Evolutionary conservation across 1,140 invertebrate genomes (phyloP).

Genomic region (Neoseiulus cucumeris): DNA sequence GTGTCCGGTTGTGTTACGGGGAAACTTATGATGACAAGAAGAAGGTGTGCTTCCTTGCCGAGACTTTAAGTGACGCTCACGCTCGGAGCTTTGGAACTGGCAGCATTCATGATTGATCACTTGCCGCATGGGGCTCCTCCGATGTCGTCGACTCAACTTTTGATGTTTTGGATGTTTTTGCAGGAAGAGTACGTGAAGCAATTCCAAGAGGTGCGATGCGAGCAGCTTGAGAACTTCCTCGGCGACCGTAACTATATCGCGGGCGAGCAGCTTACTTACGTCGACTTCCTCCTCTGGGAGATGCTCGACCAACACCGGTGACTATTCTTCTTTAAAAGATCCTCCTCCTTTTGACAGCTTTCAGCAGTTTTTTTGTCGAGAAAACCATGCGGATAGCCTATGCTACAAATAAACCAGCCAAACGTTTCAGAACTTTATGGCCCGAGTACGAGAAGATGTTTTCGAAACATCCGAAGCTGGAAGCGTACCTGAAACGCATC

Average conservation of each 20-base stretch:
- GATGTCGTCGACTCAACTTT: not conserved
- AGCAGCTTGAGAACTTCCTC: constrained; percentile 22
- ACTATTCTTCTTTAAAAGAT: constrained; percentile 27
- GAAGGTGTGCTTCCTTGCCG: not conserved
- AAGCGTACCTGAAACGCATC: constrained; percentile 27
- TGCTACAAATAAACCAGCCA: not conserved
- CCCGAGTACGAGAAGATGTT: constrained; percentile 1
- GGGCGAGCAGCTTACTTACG: constrained; percentile 32
- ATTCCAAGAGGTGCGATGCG: not conserved
- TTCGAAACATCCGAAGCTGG: constrained; percentile 25
- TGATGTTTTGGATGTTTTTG: not conserved
- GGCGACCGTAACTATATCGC: constrained; percentile 29
- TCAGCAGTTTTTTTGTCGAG: not conserved
- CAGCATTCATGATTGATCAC: too few species aligned
- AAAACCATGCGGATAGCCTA: not conserved
- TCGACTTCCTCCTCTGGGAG: constrained; percentile 35
- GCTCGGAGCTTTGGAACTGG: too few species aligned
- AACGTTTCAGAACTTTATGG: not conserved
- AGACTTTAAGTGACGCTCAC: too few species aligned
- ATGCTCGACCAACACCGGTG: constrained; percentile 28
- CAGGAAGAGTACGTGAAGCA: constrained; percentile 6
- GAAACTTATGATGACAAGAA: not conserved
- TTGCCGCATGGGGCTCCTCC: too few species aligned
- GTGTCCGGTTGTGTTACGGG: not conserved
- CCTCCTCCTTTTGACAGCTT: not conserved